phyloP scores from a whole-genome alignment of 2,888 invertebrate species.

The Tetrapedia diversipes region DNA sequence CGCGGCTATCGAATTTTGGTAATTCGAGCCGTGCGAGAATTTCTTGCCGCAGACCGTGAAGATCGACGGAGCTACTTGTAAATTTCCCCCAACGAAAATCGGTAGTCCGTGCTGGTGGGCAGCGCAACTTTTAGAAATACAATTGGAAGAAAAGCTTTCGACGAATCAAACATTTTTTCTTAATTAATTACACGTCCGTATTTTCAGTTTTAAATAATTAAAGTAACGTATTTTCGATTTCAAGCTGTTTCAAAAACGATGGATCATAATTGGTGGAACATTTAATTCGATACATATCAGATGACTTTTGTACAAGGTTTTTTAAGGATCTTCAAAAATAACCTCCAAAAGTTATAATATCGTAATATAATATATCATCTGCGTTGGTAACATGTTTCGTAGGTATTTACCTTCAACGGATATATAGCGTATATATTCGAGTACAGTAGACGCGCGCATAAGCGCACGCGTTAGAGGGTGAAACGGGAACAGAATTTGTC shows the following conservation, averaged over 20 bases:
- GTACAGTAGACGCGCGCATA: neutral
- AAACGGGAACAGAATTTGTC: constrained; percentile 35
- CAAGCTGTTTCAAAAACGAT: too few species aligned
- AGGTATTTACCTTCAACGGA: neutral
- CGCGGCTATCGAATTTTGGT: constrained; percentile 55
- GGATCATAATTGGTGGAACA: too few species aligned
- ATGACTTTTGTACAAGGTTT: too few species aligned
- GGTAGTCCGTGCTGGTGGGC: neutral
- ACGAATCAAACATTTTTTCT: too few species aligned
- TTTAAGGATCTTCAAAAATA: too few species aligned
- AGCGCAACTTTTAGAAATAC: neutral
- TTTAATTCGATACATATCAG: too few species aligned
- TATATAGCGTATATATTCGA: constrained; percentile 3
- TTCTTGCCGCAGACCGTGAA: constrained; percentile 39
- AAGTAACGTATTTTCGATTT: too few species aligned
- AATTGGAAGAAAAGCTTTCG: neutral
- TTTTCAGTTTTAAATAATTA: too few species aligned
- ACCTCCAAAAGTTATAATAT: too few species aligned
- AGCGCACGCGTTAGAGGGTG: neutral
- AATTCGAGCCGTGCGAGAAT: constrained; percentile 44
- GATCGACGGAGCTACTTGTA: constrained; percentile 34
- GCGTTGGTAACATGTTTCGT: too few species aligned
- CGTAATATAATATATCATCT: too few species aligned
- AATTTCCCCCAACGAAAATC: constrained; percentile 27
- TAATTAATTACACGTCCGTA: too few species aligned